Percentiles rank a stretch among this genome's conserved stretches.
phyloP scores from a whole-genome alignment of 2,113 vertebrate species.

The Ardeotis arabs region DNA sequence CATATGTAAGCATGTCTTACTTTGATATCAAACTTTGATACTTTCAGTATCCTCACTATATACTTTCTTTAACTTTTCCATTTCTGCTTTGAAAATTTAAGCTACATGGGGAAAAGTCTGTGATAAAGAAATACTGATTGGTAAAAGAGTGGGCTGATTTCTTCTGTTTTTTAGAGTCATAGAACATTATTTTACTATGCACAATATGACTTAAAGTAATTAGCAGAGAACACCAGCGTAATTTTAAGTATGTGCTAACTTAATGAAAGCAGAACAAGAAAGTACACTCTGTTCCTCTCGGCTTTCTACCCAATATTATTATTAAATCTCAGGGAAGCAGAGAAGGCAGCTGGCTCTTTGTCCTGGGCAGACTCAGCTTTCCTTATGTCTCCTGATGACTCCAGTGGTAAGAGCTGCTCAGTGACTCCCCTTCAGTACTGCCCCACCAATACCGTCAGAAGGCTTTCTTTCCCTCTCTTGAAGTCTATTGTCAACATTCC shows the following conservation, averaged over 20 bases:
- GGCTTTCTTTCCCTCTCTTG: accelerated
- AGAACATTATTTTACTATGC: neutral
- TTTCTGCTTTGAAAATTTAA: neutral
- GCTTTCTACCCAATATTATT: neutral
- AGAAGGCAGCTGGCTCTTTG: neutral
- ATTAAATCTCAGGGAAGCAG: neutral
- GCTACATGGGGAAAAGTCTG: accelerated
- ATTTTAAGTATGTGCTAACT: neutral
- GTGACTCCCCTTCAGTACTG: neutral
- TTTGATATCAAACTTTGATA: neutral
- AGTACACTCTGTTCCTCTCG: neutral
- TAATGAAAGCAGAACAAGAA: neutral
- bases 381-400: neutral
- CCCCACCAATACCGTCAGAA: neutral
- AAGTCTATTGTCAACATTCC: neutral
- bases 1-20: accelerated
- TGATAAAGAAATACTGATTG: neutral
- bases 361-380: neutral
- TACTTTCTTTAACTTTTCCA: neutral
- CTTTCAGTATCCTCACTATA: neutral
- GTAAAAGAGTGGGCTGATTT: neutral
- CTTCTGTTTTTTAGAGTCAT: neutral
- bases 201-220: neutral
- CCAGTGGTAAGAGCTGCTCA: neutral
- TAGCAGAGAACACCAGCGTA: neutral